Base-by-base conservation (phyloP, 2,888 invertebrate genomes). In the Archips crataeganus region DNA sequence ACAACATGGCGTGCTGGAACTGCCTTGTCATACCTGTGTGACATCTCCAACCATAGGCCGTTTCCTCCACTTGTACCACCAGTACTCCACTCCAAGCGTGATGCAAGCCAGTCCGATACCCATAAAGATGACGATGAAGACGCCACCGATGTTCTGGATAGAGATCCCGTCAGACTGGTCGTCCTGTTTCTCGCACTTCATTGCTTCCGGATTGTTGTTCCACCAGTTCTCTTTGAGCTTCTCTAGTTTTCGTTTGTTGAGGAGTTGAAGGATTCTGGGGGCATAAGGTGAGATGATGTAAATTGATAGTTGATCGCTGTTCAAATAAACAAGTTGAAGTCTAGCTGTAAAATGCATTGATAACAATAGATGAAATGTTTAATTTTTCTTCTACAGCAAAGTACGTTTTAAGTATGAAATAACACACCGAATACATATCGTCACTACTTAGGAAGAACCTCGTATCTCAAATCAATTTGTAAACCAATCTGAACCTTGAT, bases 131-230 rank as follows among this genome's bases (percentile, higher is more conserved):
- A 99, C 99, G 70, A 99, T 98, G 87, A 99, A 99, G 0, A 99
- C 99, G 0, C 99, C 99, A 63, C 99, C 99, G 79, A 99, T 99
- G 88, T 99, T 99, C 85, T 98, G 97, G 75, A 99, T 99, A 75
- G 98, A 99, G 85, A 99, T 99, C 65, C 99, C 99, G 85, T 99
- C 99, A 3, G 98, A 98, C 85, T 99, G 98, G 85, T 98, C 98
- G 84, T 98, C 98, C 70, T 98, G 97, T 79, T 97, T 97, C 80
- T 98, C 97, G 82, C 98, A 98, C 76, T 96, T 95, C 81, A 96
- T 96, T 49, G 96, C 96, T 8, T 96, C 95, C 0, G 97, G 97
- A 83, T 98, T 98, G 77, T 97, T 96, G 81, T 96, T 97, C 99
- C 99, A 99, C 99, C 99, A 99, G 81, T 96, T 97, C 83, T 99